Base-by-base conservation (phyloP, 2,888 invertebrate genomes). In the Scrobipalpa atriplicella region DNA sequence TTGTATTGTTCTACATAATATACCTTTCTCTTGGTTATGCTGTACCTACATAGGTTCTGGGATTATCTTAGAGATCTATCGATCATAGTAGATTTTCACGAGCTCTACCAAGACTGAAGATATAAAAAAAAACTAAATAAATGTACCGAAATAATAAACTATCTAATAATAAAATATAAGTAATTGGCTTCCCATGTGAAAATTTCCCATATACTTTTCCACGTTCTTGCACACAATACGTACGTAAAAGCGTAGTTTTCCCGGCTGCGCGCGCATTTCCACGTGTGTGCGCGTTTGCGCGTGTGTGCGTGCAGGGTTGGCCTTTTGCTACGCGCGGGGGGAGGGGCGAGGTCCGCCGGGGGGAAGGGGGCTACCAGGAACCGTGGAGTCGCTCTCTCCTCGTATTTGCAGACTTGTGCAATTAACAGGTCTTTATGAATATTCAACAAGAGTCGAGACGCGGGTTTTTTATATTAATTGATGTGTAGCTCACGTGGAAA, bases 361-460 rank as follows among this genome's bases (percentile, higher is more conserved):
- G 66, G 72, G 80, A 79, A 76, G 79, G 74, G 77, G 76, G 78
- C 78, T 83, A 81, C 82, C 78, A 85, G 84, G 87, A 87, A 85
- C 83, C 79, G 80, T 83, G 72, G 86, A 87, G 86, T 85, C 87
- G 83, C 85, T 87, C 89, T 87, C 87, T 75, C 82, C 76, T 74
- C 77, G 86, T 91, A 91, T 91, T 91, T 91, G 88, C 88, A 83
- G 84, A 89, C 87, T 91, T 90, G 91, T 90, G 91, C 91, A 91
- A 91, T 91, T 91, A 91, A 90, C 91, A 90, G 88, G 86, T 88
- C 89, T 90, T 90, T 90, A 91, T 91, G 89, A 91, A 91, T 92
- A 91, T 92, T 91, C 90, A 90, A 89, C 83, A 82, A 79, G 78
- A 82, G 82, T 77, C 77, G 80, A 78, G 83, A 84, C 81, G 83